These are phyloP conservation scores for Eupithecia inturbata DNA, from an alignment of 2,888 invertebrate species.

Conservation along the genomic window DNA sequence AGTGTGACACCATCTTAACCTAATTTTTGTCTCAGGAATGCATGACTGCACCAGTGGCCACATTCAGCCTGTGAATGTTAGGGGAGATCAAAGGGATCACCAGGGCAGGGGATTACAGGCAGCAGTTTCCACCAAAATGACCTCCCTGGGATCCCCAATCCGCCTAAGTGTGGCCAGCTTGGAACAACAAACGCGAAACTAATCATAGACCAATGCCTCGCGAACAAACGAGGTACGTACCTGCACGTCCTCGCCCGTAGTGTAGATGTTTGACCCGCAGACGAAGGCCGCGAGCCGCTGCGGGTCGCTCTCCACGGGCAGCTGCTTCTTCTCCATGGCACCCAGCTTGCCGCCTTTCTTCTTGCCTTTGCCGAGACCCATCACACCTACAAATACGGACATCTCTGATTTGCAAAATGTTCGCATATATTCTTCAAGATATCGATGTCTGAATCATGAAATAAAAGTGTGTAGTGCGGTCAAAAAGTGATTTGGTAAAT, in stretches of 20 bases:
- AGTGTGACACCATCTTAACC: not conserved
- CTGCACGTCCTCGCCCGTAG: conserved; percentile 90
- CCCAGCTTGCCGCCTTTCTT: conserved; percentile 86
- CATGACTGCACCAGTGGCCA: not conserved
- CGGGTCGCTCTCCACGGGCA: conserved; percentile 94
- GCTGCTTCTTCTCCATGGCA: conserved; percentile 86
- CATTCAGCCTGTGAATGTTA: not conserved
- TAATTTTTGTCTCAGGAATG: too few relatives aligned
- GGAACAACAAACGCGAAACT: too few relatives aligned
- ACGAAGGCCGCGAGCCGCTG: conserved; percentile 89
- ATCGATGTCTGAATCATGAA: not conserved
- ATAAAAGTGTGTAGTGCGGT: not conserved
- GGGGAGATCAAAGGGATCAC: not conserved
- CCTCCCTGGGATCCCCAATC: too few relatives aligned
- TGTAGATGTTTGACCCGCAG: conserved; percentile 93
- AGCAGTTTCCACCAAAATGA: too few relatives aligned
- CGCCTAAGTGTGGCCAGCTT: too few relatives aligned
- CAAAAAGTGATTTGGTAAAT: not conserved
- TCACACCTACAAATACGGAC: conserved; percentile 63
- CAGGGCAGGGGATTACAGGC: too few relatives aligned
- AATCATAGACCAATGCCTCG: too few relatives aligned
- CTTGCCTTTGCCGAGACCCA: conserved; percentile 83
- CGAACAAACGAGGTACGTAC: not conserved
- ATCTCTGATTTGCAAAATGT: not conserved
- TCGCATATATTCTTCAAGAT: not conserved